Evolutionary conservation across 2,797 vertebrate genomes (phyloP), one percentile per base, ranked within the genome.

Genomic region (Ceyx erithaca): DNA sequence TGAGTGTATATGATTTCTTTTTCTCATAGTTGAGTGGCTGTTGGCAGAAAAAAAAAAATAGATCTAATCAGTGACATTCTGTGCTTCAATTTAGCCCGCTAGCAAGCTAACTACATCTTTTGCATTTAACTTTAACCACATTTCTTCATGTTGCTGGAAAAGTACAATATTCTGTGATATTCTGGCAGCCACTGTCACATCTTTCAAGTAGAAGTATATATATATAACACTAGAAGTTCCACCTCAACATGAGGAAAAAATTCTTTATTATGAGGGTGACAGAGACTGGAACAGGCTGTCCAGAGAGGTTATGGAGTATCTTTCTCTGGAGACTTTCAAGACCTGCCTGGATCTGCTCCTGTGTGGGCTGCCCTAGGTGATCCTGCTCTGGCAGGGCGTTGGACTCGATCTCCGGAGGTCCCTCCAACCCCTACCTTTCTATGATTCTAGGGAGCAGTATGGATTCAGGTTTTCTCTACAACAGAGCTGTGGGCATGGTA

Each of bases 1-100:
- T 99, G 72, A 99, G 98, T 8, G 98, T 99, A 91, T 99, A 99
- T 20, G 98, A 98, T 96, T 98, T 99, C 98, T 99, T 99, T 91
- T 98, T 99, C 97, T 99, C 99, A 61, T 98, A 99, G 97, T 99
- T 99, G 91, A 99, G 98, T 7, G 98, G 98, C 99, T 99, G 97
- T 82, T 81, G 89, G 80, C 48, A 85, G 35, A 91, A 94, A 94
- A 94, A 40, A n/a, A 59, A 33, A n/a, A 37, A 37, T 51, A 33
- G 87, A 93, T n/a, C 10, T 37, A 80, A 80, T 79, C 83, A 88
- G 70, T 88, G 68, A 13, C 58, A 51, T 88, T 90, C 71, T 76
- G 13, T 76, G 76, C 11, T 69, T 63, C n/a, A 10, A 2, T 55
- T 91, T 79, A 75, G 40, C 8, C 63, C 85, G 33, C 33, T 68